Percentiles rank a stretch among this genome's conserved stretches.
Evolutionary conservation across 2,888 invertebrate species (phyloP).

Genomic region (Andrena flavipes): DNA sequence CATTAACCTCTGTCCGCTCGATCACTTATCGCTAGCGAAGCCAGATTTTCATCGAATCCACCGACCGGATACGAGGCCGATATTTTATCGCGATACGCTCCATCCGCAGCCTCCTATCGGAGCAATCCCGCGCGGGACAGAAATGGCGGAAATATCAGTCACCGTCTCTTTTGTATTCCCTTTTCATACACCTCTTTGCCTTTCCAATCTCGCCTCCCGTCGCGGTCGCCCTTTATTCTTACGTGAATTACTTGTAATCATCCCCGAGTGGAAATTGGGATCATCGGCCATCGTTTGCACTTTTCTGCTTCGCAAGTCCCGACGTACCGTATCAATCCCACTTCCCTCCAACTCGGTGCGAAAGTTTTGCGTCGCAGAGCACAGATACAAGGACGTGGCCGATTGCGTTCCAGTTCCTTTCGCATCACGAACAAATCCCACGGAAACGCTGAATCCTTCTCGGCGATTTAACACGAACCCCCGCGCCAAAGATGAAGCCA

Average conservation of each 20-base stretch:
- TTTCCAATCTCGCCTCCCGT: not conserved
- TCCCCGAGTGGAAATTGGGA: not conserved
- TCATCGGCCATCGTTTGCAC: not conserved
- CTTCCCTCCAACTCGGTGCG: not conserved
- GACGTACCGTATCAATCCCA: not conserved
- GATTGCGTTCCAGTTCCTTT: not conserved
- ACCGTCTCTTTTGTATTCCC: not conserved
- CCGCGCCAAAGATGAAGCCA: not conserved
- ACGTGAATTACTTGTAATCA: not conserved
- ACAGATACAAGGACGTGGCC: not conserved
- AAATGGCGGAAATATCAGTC: not conserved
- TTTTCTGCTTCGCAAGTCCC: not conserved
- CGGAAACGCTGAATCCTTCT: not conserved
- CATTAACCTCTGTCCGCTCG: conserved; percentile 52
- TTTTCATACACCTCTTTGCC: not conserved
- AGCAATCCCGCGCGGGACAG: not conserved
- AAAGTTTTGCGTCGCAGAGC: not conserved
- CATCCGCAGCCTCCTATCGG: not conserved
- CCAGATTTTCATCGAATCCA: conserved; percentile 37
- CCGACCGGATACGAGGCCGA: not conserved
- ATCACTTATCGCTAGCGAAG: conserved; percentile 47
- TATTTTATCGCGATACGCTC: not conserved
- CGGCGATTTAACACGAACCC: conserved; percentile 15
- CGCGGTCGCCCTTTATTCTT: not conserved
- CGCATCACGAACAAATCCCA: not conserved